Percentiles rank a stretch among this genome's conserved stretches.
These are phyloP conservation scores for Lerema accius DNA, from an alignment of 1,140 invertebrate genomes.

Conservation along the genomic window DNA sequence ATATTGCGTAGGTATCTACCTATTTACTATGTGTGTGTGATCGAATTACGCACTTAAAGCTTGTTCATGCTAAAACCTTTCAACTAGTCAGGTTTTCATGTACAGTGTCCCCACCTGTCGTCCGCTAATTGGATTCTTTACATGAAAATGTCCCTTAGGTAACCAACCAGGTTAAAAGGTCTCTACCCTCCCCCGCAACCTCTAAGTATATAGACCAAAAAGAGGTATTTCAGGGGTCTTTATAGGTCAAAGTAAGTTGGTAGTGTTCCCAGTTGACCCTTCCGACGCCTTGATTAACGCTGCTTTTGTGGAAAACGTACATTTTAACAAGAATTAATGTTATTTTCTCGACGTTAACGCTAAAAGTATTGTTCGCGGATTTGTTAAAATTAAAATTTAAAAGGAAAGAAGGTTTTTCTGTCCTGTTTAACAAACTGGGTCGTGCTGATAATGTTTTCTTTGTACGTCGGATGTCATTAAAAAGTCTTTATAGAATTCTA, in stretches of 20 bases:
- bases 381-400: constrained; percentile 26
- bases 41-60: constrained; percentile 9
- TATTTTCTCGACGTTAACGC: constrained; percentile 38
- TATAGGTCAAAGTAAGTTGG: constrained; percentile 43
- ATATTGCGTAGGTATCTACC: too few species aligned
- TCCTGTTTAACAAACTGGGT: constrained; percentile 9
- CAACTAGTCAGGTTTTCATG: constrained; percentile 21
- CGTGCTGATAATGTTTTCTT: constrained; percentile 7
- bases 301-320: constrained; percentile 51
- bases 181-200: neutral
- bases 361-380: constrained; percentile 29
- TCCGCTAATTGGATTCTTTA: constrained; percentile 69
- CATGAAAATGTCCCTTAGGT: constrained; percentile 60
- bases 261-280: constrained; percentile 45
- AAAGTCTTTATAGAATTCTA: neutral
- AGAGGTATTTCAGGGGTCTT: constrained; percentile 17
- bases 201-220: neutral
- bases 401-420: constrained; percentile 19
- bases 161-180: constrained; percentile 23
- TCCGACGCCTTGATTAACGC: constrained; percentile 62
- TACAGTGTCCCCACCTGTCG: constrained; percentile 55
- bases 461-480: neutral
- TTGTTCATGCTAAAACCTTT: constrained; percentile 4
- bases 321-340: constrained; percentile 62
- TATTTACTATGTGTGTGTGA: neutral